Evolutionary conservation across 2,888 invertebrate species (phyloP), one percentile per base, ranked within the genome.

Genomic region (Tupiocoris notatus): DNA sequence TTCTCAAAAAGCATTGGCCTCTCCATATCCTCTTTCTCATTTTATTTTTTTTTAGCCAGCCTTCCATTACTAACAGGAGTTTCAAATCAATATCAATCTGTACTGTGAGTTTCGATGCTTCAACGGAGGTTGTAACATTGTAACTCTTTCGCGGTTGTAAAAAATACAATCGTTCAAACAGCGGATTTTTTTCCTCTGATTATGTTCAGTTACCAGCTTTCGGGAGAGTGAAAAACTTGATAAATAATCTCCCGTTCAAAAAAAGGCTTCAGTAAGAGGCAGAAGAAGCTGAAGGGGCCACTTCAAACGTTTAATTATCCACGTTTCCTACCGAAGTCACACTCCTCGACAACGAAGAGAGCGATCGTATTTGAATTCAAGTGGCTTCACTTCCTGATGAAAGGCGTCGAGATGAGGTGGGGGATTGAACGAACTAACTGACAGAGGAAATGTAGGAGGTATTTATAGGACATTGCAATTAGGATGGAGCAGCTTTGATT

Each of bases 401-500:
- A 65, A 24, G 25, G 16, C 16, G 24, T 9, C 25, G 16, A 18
- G 18, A 39, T 17, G 39, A 65, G 7, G 9, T 9, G 18, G 9
- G 9, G 39, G 18, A 65, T 17, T 18, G 16, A 24, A 17, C 17
- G 25, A 25, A 24, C 18, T 18, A 22, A 9, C 18, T 24, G 64
- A 16, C n/a, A 64, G 6, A 24, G 24, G 63, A 23, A 22, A 22
- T 20, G 61, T 7, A 23, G 23, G 39, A 25, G 39, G 65, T 2
- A 39, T 12, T 12, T 3, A n/a, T n/a, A 39, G 39, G 39, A 39
- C 3, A 39, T 39, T 39, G 65, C 39, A 25, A 65, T 65, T 65
- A 65, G 65, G 39, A 6, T 16, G 65, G 65, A 65, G 25, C 25
- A 65, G 25, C 65, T 65, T 65, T 65, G 65, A 65, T 65, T 65